Conservation (phyloP, 1,140 invertebrate genomes). For the Drosophila santomea region DNA sequence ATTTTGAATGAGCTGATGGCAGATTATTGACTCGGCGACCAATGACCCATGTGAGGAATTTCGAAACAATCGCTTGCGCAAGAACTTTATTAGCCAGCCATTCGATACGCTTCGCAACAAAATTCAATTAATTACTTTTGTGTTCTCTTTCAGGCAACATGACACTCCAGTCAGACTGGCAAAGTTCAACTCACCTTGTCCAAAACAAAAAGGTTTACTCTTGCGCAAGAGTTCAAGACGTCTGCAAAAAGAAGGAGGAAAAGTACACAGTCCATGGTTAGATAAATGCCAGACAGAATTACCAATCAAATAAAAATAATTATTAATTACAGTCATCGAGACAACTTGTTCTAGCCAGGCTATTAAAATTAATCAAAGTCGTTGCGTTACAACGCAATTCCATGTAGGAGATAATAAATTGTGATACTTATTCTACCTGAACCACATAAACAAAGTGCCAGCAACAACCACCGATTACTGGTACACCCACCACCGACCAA, state of each 20-base stretch:
- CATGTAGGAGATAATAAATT: conserved; percentile 59
- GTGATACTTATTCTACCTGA: conserved; percentile 32
- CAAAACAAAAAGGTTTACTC: conserved; percentile 57
- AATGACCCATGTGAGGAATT: conserved; percentile 49
- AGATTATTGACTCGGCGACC: conserved; percentile 24
- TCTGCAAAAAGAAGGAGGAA: conserved; percentile 52
- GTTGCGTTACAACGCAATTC: conserved; percentile 61
- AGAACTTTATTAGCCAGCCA: conserved; percentile 46
- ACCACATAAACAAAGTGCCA: conserved; percentile 28
- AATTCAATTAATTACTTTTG: conserved; percentile 64
- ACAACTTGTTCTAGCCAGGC: conserved; percentile 45
- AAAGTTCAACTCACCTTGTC: conserved; percentile 72
- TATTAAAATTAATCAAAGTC: conserved; percentile 73
- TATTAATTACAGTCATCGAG: conserved; percentile 46
- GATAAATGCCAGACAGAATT: conserved; percentile 64
- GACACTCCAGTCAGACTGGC: conserved; percentile 25
- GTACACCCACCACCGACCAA: conserved; percentile 10
- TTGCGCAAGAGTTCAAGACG: conserved; percentile 59
- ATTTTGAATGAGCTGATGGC: conserved; percentile 6
- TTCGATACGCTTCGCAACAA: conserved; percentile 61
- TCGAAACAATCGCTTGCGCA: conserved; percentile 34
- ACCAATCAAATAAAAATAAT: conserved; percentile 41
- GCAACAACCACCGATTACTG: conserved; percentile 17
- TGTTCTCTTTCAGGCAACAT: conserved; percentile 23
- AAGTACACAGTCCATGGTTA: conserved; percentile 29